Percentiles rank a stretch among this genome's conserved stretches.
Evolutionary conservation across 1,140 invertebrate species (phyloP).

Genomic region (Bombus waltoni): DNA sequence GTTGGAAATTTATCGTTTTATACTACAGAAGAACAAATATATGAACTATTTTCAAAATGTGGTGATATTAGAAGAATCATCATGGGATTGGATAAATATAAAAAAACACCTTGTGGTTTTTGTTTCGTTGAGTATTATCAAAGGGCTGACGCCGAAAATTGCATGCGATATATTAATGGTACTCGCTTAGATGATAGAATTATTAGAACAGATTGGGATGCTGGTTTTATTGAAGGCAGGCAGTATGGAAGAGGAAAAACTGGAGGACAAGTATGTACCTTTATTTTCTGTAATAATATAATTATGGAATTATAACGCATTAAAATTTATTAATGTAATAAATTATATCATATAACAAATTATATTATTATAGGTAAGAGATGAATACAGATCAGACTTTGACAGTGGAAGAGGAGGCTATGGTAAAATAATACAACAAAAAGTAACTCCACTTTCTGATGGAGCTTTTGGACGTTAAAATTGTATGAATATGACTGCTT

Average conservation of each 20-base stretch:
- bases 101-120: conserved; percentile 99
- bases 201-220: conserved; percentile 99
- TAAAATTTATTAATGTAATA: conserved; percentile 11
- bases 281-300: conserved; percentile 17
- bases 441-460: conserved; percentile 83
- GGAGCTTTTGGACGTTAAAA: conserved; percentile 67
- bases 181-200: conserved; percentile 98
- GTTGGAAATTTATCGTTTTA: conserved; percentile 99
- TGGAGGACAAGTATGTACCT: conserved; percentile 94
- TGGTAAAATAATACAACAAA: conserved; percentile 96
- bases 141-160: conserved; percentile 94
- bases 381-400: conserved; percentile 99
- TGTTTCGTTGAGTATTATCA: conserved; percentile 99
- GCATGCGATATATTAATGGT: conserved; percentile 98
- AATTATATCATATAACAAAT: background rate
- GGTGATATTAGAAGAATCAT: conserved; percentile 98
- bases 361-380: conserved; percentile 89
- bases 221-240: conserved; percentile 98
- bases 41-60: conserved; percentile 97
- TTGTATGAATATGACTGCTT: background rate
- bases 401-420: conserved; percentile 98
- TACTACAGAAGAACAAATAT: conserved; percentile 99
- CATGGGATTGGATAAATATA: conserved; percentile 99
- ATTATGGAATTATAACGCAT: background rate
- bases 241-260: conserved; percentile 99